These are phyloP conservation scores for Hydractinia echinata DNA, from an alignment of 30 jellyfish, hydroid and myxozoan species.

Conservation along the genomic window DNA sequence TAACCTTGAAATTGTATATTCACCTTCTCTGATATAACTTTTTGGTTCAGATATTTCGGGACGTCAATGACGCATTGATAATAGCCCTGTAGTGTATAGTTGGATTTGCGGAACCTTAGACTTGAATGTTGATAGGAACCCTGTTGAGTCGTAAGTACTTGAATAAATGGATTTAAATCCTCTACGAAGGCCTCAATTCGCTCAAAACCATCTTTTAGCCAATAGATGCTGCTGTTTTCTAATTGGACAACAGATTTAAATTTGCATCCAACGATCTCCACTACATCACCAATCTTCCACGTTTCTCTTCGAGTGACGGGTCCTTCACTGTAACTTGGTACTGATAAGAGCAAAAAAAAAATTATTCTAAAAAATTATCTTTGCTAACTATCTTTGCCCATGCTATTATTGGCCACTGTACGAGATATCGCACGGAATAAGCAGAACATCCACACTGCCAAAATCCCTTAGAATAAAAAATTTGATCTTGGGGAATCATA, in stretches of 20 bases:
- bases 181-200: no score
- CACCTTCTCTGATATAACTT: slow-evolving; percentile 1
- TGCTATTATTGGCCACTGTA: no score
- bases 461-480: no score
- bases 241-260: neutral
- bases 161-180: no score
- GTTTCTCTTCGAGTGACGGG: neutral
- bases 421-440: no score
- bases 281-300: neutral
- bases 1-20: neutral
- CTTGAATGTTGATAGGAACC: no score
- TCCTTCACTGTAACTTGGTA: neutral
- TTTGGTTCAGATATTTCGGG: neutral
- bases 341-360: neutral
- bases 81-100: neutral
- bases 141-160: no score
- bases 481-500: no score
- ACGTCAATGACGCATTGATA: slow-evolving; percentile 11
- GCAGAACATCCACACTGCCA: no score
- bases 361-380: no score
- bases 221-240: neutral
- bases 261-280: neutral
- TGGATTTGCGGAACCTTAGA: neutral
- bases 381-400: no score
- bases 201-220: slow-evolving; percentile 1